Conservation (phyloP, 1,140 invertebrate genomes). For the Atta texana region DNA sequence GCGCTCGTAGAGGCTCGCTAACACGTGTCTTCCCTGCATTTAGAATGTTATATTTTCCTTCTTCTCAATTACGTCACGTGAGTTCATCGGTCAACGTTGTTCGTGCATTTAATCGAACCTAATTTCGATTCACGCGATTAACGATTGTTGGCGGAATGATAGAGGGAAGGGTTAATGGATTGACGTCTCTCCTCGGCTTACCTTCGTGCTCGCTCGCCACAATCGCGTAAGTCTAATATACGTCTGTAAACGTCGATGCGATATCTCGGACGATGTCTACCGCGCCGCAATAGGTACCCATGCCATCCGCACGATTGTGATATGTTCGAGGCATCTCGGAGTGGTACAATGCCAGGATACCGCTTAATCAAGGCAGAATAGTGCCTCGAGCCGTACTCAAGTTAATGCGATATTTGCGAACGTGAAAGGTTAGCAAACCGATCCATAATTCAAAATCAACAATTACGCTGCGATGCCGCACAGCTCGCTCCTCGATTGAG, state of each 20-base stretch:
- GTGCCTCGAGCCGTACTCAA: constrained; percentile 26
- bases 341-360: constrained; percentile 63
- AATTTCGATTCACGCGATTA: constrained; percentile 48
- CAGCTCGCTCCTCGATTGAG: background rate
- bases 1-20: background rate
- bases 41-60: constrained; percentile 10
- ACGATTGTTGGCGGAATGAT: constrained; percentile 48
- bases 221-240: constrained; percentile 72
- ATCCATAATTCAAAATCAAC: constrained; percentile 67
- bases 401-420: constrained; percentile 68
- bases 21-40: constrained; percentile 16
- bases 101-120: constrained; percentile 25
- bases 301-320: constrained; percentile 64
- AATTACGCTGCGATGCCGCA: constrained; percentile 32
- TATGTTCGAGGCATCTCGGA: constrained; percentile 34
- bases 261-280: constrained; percentile 52
- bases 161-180: constrained; percentile 71
- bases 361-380: constrained; percentile 67
- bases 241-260: constrained; percentile 63
- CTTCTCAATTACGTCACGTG: background rate
- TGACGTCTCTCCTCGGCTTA: constrained; percentile 59
- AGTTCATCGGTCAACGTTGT: background rate
- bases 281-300: background rate
- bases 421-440: constrained; percentile 51
- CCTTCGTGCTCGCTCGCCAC: constrained; percentile 43